phyloP scores from a whole-genome alignment of 1,140 invertebrate species.

The Drosophila aff. region DNA sequence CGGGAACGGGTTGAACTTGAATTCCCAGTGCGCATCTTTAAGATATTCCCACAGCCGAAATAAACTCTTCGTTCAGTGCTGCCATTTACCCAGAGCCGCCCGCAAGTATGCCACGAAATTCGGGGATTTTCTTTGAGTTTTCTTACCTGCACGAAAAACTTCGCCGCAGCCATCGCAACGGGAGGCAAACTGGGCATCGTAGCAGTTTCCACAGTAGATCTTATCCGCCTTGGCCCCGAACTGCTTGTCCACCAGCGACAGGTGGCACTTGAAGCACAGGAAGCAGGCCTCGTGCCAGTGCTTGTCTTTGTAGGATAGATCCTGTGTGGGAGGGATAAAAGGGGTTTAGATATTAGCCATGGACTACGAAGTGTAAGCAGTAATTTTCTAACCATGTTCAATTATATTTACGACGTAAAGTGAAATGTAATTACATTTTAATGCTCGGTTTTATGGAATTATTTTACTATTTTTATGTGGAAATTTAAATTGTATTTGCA shows the following conservation, averaged over 20 bases:
- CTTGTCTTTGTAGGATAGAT: conserved; percentile 99
- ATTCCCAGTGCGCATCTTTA: conserved; percentile 18
- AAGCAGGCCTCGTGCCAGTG: conserved; percentile 99
- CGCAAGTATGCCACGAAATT: conserved; percentile 57
- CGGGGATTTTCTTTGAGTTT: neutral
- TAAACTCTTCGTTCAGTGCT: neutral
- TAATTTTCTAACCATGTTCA: neutral
- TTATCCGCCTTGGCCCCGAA: conserved; percentile 99
- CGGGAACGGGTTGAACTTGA: conserved; percentile 27
- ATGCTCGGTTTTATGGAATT: neutral
- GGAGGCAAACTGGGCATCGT: conserved; percentile 99
- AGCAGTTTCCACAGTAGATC: conserved; percentile 99
- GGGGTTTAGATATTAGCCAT: neutral
- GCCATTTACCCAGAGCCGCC: conserved; percentile 21
- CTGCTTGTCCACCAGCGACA: conserved; percentile 99
- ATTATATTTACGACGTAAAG: neutral
- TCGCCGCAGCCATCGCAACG: conserved; percentile 99
- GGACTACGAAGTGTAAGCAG: too few species aligned
- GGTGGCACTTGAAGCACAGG: conserved; percentile 98
- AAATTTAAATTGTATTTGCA: neutral
- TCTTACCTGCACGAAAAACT: conserved; percentile 98
- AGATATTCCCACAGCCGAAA: conserved; percentile 8
- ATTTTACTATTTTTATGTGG: neutral
- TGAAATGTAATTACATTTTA: neutral
- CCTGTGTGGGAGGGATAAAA: conserved; percentile 87